Evolutionary conservation across 2,888 invertebrate genomes (phyloP).

Genomic region (Ischnus inquisitorius): DNA sequence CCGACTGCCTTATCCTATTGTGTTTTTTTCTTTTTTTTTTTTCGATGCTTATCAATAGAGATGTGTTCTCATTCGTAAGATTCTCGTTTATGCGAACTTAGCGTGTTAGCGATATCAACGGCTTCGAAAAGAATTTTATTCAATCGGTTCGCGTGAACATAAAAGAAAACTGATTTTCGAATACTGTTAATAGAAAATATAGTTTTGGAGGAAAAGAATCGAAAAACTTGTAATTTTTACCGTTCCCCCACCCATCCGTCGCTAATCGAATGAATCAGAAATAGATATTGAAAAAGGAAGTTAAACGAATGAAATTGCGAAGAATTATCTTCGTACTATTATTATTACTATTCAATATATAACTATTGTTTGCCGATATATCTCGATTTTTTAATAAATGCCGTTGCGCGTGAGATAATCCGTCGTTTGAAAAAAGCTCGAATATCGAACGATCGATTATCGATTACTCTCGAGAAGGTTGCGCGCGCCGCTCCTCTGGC

Average conservation of each 20-base stretch:
- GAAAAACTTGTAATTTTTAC: neutral
- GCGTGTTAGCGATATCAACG: conserved; percentile 29
- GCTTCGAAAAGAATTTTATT: conserved; percentile 37
- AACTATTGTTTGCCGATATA: neutral
- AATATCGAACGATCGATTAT: conserved; percentile 12
- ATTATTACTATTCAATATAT: neutral
- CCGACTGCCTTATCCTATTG: conserved; percentile 44
- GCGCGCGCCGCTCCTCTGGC: neutral
- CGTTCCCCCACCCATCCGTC: neutral
- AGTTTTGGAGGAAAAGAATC: conserved; percentile 65
- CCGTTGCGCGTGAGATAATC: neutral
- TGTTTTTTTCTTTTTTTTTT: neutral
- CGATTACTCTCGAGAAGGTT: neutral
- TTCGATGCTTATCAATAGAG: conserved; percentile 39
- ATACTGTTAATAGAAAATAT: conserved; percentile 63
- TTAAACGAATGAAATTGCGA: neutral
- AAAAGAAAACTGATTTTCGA: conserved; percentile 54
- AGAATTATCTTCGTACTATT: neutral
- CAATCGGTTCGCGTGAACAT: conserved; percentile 19
- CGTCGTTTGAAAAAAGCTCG: neutral
- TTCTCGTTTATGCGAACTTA: conserved; percentile 9
- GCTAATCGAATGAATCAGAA: neutral
- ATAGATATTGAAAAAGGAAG: neutral
- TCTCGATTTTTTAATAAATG: neutral
- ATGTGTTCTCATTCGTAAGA: conserved; percentile 36